Evolutionary conservation across 2,888 invertebrate species (phyloP).

Genomic region (Acronicta psi): DNA sequence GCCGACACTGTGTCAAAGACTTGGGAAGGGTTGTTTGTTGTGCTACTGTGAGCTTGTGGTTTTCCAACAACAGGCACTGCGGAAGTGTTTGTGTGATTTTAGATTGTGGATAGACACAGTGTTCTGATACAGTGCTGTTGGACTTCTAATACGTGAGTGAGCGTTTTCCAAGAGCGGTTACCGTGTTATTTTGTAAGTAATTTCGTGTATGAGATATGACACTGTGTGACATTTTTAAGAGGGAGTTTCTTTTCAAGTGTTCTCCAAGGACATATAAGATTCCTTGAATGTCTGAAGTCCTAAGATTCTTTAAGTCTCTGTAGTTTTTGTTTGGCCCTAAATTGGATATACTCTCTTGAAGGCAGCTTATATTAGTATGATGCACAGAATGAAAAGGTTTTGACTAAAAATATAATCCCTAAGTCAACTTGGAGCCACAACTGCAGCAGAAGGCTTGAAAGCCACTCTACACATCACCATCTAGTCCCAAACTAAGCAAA

Average conservation of each 20-base stretch:
- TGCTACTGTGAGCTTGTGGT: conserved; percentile 40
- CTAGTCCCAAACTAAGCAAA: too few relatives aligned
- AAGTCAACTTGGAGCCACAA: too few relatives aligned
- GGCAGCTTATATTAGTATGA: not conserved
- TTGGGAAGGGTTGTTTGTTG: conserved; percentile 29
- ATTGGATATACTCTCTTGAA: too few relatives aligned
- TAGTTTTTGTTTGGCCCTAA: conserved; percentile 30
- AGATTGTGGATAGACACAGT: conserved; percentile 36
- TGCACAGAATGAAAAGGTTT: not conserved
- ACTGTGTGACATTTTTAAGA: conserved; percentile 29
- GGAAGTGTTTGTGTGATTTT: conserved; percentile 29
- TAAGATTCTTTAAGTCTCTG: conserved; percentile 13
- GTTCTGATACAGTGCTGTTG: conserved; percentile 18
- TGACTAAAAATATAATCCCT: too few relatives aligned
- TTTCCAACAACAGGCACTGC: conserved; percentile 42
- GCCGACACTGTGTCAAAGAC: conserved; percentile 30
- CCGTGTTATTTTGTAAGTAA: conserved; percentile 6
- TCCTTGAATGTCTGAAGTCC: conserved; percentile 33
- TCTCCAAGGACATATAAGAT: conserved; percentile 26
- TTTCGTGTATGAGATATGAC: conserved; percentile 22
- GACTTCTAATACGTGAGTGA: conserved; percentile 5
- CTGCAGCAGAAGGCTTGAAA: too few relatives aligned
- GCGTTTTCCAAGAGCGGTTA: conserved; percentile 36
- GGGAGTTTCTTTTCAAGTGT: conserved; percentile 10
- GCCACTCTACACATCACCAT: too few relatives aligned